A percentile compares a stretch with the other conserved stretches of the same genome.
Conservation (phyloP, 2,113 vertebrate species). For the Caranx melampygus region DNA sequence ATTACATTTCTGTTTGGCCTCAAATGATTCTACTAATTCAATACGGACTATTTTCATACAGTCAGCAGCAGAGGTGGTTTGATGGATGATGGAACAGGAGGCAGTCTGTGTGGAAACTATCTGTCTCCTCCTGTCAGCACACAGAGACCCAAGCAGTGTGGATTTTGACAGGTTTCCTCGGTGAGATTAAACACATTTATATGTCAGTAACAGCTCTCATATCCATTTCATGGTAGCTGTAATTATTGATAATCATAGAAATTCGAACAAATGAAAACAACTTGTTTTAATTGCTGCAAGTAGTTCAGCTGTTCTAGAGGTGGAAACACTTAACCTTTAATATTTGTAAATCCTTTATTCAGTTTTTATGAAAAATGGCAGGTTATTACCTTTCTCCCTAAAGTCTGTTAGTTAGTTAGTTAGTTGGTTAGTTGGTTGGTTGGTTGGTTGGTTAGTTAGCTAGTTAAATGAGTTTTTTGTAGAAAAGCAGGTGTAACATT, state of each 20-base stretch:
- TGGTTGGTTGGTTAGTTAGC: too few relatives aligned
- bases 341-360: too few relatives aligned
- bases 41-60: slow-evolving; percentile 40
- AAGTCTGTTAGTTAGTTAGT: too few relatives aligned
- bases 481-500: too few relatives aligned
- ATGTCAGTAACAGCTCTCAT: background rate
- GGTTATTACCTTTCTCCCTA: too few relatives aligned
- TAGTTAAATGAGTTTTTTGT: too few relatives aligned
- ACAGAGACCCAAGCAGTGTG: background rate
- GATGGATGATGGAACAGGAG: slow-evolving; percentile 15
- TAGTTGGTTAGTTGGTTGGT: too few relatives aligned
- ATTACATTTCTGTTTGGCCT: slow-evolving; percentile 63
- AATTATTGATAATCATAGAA: background rate
- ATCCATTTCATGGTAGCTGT: background rate
- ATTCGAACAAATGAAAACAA: background rate
- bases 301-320: too few relatives aligned
- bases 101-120: background rate
- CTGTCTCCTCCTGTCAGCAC: slow-evolving; percentile 7
- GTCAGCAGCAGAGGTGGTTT: slow-evolving; percentile 23
- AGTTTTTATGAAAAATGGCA: too few relatives aligned
- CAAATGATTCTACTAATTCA: slow-evolving; percentile 54
- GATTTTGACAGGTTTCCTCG: background rate
- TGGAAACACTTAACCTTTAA: too few relatives aligned
- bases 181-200: background rate
- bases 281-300: too few relatives aligned